These are phyloP conservation scores for Lagria hirta DNA, from an alignment of 2,888 invertebrate genomes.

Conservation along the genomic window DNA sequence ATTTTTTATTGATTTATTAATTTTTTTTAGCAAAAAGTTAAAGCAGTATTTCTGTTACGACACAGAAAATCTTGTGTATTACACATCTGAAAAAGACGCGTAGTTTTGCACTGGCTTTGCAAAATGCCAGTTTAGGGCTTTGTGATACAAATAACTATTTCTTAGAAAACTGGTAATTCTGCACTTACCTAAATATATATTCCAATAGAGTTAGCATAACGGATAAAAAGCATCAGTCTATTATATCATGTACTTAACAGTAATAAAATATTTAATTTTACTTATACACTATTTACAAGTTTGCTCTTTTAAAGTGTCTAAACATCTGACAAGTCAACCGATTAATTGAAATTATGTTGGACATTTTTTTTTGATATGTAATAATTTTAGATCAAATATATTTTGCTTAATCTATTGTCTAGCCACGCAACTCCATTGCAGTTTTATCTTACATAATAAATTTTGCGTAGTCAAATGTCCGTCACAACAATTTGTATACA, in stretches of 20 bases:
- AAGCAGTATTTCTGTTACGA: too few species aligned
- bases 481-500: constrained; percentile 25
- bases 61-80: too few species aligned
- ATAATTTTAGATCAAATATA: constrained; percentile 25
- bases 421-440: constrained; percentile 32
- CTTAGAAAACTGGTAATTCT: background rate
- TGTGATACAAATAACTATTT: background rate
- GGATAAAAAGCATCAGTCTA: constrained; percentile 52
- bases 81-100: too few species aligned
- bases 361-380: constrained; percentile 33
- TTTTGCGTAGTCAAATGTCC: constrained; percentile 28
- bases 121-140: background rate
- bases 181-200: constrained; percentile 38
- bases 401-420: constrained; percentile 34
- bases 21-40: too few species aligned
- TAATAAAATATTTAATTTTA: constrained; percentile 44
- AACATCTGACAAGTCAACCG: constrained; percentile 12
- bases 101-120: too few species aligned
- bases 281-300: constrained; percentile 25
- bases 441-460: constrained; percentile 19
- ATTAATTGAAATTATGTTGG: constrained; percentile 22
- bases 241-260: constrained; percentile 40
- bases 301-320: constrained; percentile 14
- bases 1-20: too few species aligned
- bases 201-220: constrained; percentile 41